Conservation (phyloP, 2,113 vertebrate genomes). For the Gasterosteus aculeatus region DNA sequence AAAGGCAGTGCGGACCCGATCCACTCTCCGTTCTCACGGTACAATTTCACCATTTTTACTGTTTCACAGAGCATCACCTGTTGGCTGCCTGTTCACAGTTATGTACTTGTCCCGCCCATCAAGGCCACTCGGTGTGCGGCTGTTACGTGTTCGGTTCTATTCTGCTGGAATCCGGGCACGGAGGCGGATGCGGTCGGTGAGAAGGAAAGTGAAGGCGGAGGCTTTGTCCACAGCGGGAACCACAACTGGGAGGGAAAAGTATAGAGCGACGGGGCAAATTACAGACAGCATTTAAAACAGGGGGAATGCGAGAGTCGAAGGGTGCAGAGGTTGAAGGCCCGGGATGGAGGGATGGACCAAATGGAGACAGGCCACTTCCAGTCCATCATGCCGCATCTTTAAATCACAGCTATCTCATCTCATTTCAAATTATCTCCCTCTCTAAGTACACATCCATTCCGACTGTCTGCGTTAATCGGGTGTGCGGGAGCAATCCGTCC, state of each 20-base stretch:
- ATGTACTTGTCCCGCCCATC: background rate
- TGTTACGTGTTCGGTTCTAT: background rate
- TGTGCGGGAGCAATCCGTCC: constrained; percentile 16
- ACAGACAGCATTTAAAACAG: background rate
- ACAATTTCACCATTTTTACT: background rate
- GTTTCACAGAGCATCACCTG: background rate
- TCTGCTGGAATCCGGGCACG: background rate
- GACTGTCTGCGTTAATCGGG: background rate
- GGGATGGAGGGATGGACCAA: background rate
- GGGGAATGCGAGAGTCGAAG: background rate
- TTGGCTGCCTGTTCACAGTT: background rate
- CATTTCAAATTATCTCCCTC: constrained; percentile 3
- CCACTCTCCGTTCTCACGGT: background rate
- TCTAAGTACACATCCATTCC: background rate
- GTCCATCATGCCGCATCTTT: background rate
- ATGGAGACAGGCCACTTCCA: background rate
- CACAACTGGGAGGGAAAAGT: too few relatives aligned
- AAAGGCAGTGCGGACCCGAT: background rate
- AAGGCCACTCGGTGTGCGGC: background rate
- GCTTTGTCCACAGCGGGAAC: constrained; percentile 13
- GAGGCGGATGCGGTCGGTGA: background rate
- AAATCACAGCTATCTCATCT: constrained; percentile 4
- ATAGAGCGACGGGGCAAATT: background rate
- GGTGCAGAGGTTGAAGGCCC: background rate
- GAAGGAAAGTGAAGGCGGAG: constrained; percentile 1